phyloP scores from a whole-genome alignment of 2,113 vertebrate species.

The Scomber scombrus region DNA sequence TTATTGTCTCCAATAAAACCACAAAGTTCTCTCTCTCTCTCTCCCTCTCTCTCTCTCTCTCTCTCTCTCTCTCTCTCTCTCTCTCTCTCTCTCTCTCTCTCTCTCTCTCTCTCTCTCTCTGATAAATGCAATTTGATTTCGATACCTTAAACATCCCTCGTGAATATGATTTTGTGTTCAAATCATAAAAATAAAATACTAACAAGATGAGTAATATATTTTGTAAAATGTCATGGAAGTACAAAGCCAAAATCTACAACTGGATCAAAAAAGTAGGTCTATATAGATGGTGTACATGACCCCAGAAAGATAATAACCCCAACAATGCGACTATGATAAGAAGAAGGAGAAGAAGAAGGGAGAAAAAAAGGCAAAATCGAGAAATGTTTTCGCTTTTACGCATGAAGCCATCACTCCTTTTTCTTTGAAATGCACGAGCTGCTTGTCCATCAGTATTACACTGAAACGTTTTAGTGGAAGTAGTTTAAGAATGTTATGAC shows the following conservation, averaged over 20 bases:
- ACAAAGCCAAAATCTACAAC: background rate
- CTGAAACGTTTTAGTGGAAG: conserved; percentile 19
- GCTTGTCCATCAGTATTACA: conserved; percentile 25
- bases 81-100: too few relatives aligned
- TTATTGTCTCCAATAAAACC: background rate
- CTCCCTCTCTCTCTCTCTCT: too few relatives aligned
- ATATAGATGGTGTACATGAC: background rate
- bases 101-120: background rate
- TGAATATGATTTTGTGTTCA: background rate
- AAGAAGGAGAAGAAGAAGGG: background rate
- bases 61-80: too few relatives aligned
- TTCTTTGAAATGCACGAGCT: background rate
- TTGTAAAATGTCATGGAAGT: background rate
- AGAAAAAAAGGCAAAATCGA: background rate
- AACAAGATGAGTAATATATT: background rate
- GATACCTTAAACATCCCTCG: background rate
- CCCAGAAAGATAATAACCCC: background rate
- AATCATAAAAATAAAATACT: background rate
- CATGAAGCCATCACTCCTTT: background rate
- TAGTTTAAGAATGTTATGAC: conserved; percentile 58
- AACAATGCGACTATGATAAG: background rate
- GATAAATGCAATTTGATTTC: background rate
- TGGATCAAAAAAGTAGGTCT: background rate
- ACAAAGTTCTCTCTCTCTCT: background rate
- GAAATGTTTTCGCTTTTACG: background rate